Evolutionary conservation across 2,113 vertebrate genomes (phyloP), one percentile per base, ranked within the genome.

Genomic region (Psephotus haematonotus): DNA sequence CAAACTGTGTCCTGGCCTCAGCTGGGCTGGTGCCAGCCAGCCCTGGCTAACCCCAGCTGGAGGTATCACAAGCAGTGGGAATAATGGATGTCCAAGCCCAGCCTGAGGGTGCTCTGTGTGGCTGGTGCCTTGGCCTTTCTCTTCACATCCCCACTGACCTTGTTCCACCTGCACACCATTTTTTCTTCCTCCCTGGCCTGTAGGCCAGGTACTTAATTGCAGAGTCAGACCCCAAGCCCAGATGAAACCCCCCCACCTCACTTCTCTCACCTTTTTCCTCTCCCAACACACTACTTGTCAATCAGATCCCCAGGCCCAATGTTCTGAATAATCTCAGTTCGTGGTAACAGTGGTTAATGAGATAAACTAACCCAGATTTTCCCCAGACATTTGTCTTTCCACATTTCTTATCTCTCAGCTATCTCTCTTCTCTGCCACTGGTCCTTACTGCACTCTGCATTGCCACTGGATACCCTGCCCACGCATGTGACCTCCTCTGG

Each of bases 151-250:
- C 47, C 4, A 14, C 63, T 69, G 24, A 27, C 27, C 17, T 22
- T 2, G 4, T 74, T 31, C 39, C 27, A 59, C 15, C 7, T 3
- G 11, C 19, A 53, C 8, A 11, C 24, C 2, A 1, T 2, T 24
- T 4, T 18, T 47, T 53, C 57, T 52, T 68, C 27, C 60, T 64
- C 8, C 43, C 65, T 31, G 44, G 33, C 7, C 53, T 47, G 7
- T 41, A 82, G n/a, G 33, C 29, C 33, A n/a, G 47, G 35, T 23
- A 25, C 22, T 22, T 18, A 39, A 16, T 39, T 13, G 8, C 8
- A 22, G 19, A 18, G 20, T 33, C 2, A 3, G 19, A 43, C 18
- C 60, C 28, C 47, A 46, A 88, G 33, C 28, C 18, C 19, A 19
- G 20, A 55, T 43, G 39, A 74, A 35, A 4, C 5, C 12, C 27